Evolutionary conservation across 2,888 invertebrate species (phyloP).

Genomic region (Xestia ashworthii): DNA sequence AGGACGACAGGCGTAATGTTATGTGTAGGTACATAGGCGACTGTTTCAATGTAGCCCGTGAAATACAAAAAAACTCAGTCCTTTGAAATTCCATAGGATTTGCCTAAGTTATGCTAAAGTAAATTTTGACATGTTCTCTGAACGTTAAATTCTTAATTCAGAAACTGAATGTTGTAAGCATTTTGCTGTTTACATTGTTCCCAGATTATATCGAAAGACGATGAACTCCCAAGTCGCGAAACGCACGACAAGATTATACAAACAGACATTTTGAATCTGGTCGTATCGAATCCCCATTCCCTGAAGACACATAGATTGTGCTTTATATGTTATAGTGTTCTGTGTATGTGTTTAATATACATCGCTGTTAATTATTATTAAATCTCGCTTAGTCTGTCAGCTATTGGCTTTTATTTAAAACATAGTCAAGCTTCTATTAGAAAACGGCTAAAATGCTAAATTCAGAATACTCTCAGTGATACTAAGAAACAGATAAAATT

Average conservation of each 20-base stretch:
- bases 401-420: constrained; percentile 18
- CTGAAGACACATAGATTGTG: constrained; percentile 13
- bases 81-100: neutral
- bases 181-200: constrained; percentile 3
- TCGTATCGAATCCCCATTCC: neutral
- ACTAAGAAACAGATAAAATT: neutral
- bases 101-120: neutral
- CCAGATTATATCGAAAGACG: constrained; percentile 13
- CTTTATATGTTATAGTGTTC: constrained; percentile 15
- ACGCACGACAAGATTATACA: constrained; percentile 2
- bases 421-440: neutral
- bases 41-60: neutral
- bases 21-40: neutral
- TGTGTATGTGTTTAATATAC: constrained; percentile 20
- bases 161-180: neutral
- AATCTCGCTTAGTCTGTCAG: constrained; percentile 10
- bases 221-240: neutral
- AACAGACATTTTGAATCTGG: neutral
- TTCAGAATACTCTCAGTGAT: neutral
- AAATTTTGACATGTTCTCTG: neutral
- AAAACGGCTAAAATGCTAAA: neutral
- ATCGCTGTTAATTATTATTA: neutral
- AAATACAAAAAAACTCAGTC: neutral
- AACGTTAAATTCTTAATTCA: neutral
- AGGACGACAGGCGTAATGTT: too few species aligned